Base-by-base conservation (phyloP, 1,140 invertebrate species). In the Aphidius ervi region DNA sequence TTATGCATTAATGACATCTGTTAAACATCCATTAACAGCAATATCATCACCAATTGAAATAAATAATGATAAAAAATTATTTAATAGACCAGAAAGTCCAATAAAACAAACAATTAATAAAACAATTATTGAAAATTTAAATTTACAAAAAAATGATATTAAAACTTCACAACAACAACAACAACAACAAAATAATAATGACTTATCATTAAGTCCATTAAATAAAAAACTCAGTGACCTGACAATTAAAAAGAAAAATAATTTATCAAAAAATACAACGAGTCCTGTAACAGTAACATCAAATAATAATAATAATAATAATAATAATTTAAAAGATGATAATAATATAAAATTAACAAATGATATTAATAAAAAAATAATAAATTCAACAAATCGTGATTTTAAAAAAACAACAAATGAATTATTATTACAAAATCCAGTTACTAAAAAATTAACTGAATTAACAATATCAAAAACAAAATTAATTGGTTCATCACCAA, bases 1-100 rank as follows among this genome's bases (percentile, higher is more conserved):
- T 42, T 80, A 80, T 54, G 72, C 79, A 0, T 31, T 75, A 1
- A 74, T 79, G 70, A 61, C 70, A 20, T 57, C 65, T 56, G 58
- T 47, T 4, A 1, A 74, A 67, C 62, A 16, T 9, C 65, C 54
- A 52, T 8, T 10, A 56, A 49, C 5, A 62, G 63, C 23, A 62
- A 64, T 6, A 52, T 61, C 4, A 67, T 58, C 49, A 40, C 66
- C 10, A 61, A 56, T 5, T 50, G 58, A 4, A 60, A 65, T 23
- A 58, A 67, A 31, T 56, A 65, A 23, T 9, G 42, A 23, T 42
- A 23, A 43, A 37, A 16, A 53, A 64, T 58, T 39, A 39, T 9
- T 1, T 20, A n/a, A 59, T 46, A 45, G 55, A 57, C 43, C 61
- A 5, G 16, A 45, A 54, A 59, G 16, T 23, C 46, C 49, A 6